Evolutionary conservation across 2,888 invertebrate species (phyloP).

Genomic region (Timandra comae): DNA sequence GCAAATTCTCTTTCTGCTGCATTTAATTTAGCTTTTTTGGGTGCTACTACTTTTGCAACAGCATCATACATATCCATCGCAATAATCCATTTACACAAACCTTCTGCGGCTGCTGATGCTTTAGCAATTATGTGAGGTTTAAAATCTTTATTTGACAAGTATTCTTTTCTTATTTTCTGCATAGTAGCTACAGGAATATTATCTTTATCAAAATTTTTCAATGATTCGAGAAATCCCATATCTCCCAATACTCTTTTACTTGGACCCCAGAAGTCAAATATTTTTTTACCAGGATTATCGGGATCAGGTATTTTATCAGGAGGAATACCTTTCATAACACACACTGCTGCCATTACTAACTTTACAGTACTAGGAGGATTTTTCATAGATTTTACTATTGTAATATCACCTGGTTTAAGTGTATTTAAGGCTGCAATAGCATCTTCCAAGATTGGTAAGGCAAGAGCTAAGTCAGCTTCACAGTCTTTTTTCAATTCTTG

Average conservation of each 20-base stretch:
- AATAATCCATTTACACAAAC: conserved; percentile 92
- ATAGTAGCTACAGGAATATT: conserved; percentile 85
- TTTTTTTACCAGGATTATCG: conserved; percentile 79
- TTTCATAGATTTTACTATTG: conserved; percentile 92
- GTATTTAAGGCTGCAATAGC: conserved; percentile 87
- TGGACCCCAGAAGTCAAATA: conserved; percentile 90
- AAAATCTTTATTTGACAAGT: conserved; percentile 85
- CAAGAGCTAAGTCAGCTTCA: conserved; percentile 93
- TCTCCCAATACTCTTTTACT: conserved; percentile 89
- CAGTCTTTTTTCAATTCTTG: conserved; percentile 91
- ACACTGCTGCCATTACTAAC: conserved; percentile 93
- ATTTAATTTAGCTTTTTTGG: conserved; percentile 88
- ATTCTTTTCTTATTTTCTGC: conserved; percentile 85
- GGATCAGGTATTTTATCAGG: conserved; percentile 87
- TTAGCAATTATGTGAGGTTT: conserved; percentile 88
- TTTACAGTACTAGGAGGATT: conserved; percentile 90
- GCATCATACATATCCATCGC: conserved; percentile 93
- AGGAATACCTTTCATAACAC: conserved; percentile 87
- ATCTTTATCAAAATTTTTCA: conserved; percentile 90
- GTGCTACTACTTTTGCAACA: conserved; percentile 88
- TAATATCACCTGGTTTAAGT: conserved; percentile 89
- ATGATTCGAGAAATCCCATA: conserved; percentile 84
- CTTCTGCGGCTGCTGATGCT: conserved; percentile 96
- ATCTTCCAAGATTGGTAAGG: conserved; percentile 88
- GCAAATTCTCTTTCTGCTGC: conserved; percentile 89